Evolutionary conservation across 2,113 vertebrate species (phyloP), one percentile per base, ranked within the genome.

Genomic region (Ondatra zibethicus): DNA sequence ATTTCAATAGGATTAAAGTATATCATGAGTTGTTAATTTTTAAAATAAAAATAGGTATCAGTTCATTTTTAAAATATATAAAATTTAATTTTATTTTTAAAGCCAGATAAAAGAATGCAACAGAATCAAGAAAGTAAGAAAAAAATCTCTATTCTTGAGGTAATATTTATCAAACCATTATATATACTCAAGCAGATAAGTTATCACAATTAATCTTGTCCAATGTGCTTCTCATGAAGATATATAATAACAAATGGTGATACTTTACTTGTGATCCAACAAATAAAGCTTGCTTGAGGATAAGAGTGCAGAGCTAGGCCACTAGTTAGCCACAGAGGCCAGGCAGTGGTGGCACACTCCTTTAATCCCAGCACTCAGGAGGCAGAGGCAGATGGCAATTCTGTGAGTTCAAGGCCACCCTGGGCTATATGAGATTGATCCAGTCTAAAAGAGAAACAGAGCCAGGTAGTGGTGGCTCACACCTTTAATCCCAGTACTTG

Each of bases 1-100:
- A 88, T 93, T 96, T 78, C 63, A 36, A 82, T 85, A 94, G 29
- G 31, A 63, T 3, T 50, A 27, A 92, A 92, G 17, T 86, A 87
- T 93, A 88, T 3, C 17, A 7, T 63, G 42, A 0, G 70, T 29
- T 86, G 42, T 19, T 81, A 75, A 66, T 92, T 94, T 92, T 92
- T 75, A 84, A 93, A 95, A 73, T 68, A 31, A 93, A 72, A 94
- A 96, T 68, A 55, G 94, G 21, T 66, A 66, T 61, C 36, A 50
- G 31, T 52, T 87, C 14, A 25, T 70, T 68, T 68, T 66, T 33
- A 36, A 66, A 70, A 70, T 14, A 73, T n/a, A 39, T 55, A 72
- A n/a, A 50, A 88, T 94, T 92, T 76, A n/a, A 93, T 89, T 95
- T 88, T 17, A 86, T 50, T 81, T 94, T 91, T 80, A 23, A 93